Evolutionary conservation across 2,113 vertebrate genomes (phyloP), one percentile per base, ranked within the genome.

Genomic region (Elgaria multicarinata): DNA sequence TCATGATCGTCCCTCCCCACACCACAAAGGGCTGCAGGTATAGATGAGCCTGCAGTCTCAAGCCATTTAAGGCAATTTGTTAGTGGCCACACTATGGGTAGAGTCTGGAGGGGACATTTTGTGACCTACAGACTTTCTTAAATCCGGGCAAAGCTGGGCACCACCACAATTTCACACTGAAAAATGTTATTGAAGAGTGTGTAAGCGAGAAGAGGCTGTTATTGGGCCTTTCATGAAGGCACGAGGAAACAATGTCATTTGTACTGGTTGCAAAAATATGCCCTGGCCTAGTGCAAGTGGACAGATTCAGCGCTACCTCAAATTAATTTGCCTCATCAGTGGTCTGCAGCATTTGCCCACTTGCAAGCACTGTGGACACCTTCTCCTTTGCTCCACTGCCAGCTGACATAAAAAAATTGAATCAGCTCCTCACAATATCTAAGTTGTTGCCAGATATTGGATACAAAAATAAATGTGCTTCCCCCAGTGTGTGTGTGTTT

Each of bases 361-460:
- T 93, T 90, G 85, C 92, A 95, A 93, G 93, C 80, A 92, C 86
- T 88, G 64, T 86, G 88, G 94, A 94, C 87, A 91, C 86, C 90
- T 94, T 94, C 86, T 88, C 93, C 93, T 95, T 92, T 95, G 92
- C 80, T 93, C 89, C 69, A 24, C 74, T 88, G 91, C 91, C 93
- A 89, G 94, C 89, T 94, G 93, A 96, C 94, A 95, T 87, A 89
- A 85, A 92, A n/a, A 95, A 94, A 95, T 94, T 93, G 76, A 95
- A 95, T 96, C 88, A 95, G 92, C 88, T 90, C 83, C 76, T 94
- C 83, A 87, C 92, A 91, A 50, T 93, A 89, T 87, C 78, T 87
- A 83, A 89, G 84, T 89, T 92, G 92, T 91, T 95, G 90, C 94
- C 95, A 96, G 91, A 93, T 87, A 96, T 94, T 90, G 93, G 94